A percentile compares a stretch with the other conserved stretches of the same genome.
Conservation (phyloP, 2,888 invertebrate species). For the Pristionchus japonicus region DNA sequence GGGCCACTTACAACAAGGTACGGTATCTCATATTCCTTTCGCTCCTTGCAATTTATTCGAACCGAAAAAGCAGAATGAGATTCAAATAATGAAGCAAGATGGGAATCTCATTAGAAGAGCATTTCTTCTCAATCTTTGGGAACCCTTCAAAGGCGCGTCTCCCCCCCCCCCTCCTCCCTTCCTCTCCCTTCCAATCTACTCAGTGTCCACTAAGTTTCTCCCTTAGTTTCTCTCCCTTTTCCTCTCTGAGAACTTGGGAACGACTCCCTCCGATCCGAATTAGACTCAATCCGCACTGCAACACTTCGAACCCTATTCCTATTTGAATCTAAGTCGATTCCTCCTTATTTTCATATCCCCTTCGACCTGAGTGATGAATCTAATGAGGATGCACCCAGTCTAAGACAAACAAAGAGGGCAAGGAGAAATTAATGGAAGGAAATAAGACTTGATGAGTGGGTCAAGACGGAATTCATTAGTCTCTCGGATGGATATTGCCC, state of each 20-base stretch:
- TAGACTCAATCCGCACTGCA: neutral
- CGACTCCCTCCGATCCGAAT: neutral
- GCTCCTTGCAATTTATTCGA: neutral
- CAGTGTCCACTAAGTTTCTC: slow-evolving; percentile 21
- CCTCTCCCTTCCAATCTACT: neutral
- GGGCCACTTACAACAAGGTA: neutral
- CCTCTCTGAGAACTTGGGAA: slow-evolving; percentile 2
- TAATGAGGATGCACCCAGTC: no score
- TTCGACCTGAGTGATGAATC: neutral
- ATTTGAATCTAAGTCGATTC: neutral
- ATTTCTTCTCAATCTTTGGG: neutral
- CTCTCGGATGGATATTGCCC: neutral
- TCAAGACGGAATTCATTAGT: neutral
- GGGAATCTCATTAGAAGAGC: neutral
- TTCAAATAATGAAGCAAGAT: neutral
- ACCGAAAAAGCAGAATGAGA: neutral
- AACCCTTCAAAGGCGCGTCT: neutral
- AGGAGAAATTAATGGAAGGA: neutral
- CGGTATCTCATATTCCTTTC: neutral
- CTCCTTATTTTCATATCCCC: neutral
- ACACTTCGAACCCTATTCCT: neutral
- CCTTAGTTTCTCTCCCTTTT: slow-evolving; percentile 20
- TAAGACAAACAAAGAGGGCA: slow-evolving; percentile 17
- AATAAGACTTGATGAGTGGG: neutral
- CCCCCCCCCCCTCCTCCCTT: neutral